These are phyloP conservation scores for Rhodeus uyekii DNA, from an alignment of 2,797 vertebrate genomes.

Conservation along the genomic window DNA sequence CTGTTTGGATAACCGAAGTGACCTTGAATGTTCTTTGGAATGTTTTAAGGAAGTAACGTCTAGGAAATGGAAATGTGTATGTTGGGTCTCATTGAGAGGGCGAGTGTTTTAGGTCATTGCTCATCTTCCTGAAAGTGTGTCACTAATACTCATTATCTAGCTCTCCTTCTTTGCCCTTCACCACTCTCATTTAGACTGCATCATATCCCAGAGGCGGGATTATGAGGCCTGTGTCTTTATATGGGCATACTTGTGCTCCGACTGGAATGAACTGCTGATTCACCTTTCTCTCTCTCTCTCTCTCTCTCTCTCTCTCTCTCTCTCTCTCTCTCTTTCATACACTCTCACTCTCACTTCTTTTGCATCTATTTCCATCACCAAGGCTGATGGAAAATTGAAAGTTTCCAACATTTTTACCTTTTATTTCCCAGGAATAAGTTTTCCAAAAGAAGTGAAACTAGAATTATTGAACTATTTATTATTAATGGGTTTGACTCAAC, in stretches of 20 bases:
- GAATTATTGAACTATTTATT: not conserved
- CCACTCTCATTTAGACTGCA: slow-evolving; percentile 17
- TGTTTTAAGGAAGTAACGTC: slow-evolving; percentile 13
- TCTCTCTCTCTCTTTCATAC: not conserved
- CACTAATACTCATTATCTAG: slow-evolving; percentile 14
- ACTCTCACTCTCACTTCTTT: not conserved
- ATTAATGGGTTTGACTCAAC: not conserved
- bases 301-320: not conserved
- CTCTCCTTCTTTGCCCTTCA: slow-evolving; percentile 52
- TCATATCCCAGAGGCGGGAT: slow-evolving; percentile 1
- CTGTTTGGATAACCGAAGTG: not conserved
- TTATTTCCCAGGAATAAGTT: not conserved
- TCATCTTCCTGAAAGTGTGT: slow-evolving; percentile 26
- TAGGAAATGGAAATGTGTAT: slow-evolving; percentile 17
- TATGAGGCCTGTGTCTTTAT: slow-evolving; percentile 30
- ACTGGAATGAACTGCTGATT: slow-evolving; percentile 39
- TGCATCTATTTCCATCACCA: slow-evolving; percentile 23
- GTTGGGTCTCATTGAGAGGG: not conserved
- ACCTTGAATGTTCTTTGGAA: slow-evolving; percentile 16
- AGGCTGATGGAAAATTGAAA: not conserved
- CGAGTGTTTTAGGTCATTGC: not conserved
- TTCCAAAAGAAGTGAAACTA: not conserved
- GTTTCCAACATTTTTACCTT: not conserved
- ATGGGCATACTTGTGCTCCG: slow-evolving; percentile 42
- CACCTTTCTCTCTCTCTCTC: slow-evolving; percentile 10